A percentile compares a stretch with the other conserved stretches of the same genome.
These are phyloP conservation scores for Procapra przewalskii DNA, from an alignment of 2,113 vertebrate species.

Conservation along the genomic window DNA sequence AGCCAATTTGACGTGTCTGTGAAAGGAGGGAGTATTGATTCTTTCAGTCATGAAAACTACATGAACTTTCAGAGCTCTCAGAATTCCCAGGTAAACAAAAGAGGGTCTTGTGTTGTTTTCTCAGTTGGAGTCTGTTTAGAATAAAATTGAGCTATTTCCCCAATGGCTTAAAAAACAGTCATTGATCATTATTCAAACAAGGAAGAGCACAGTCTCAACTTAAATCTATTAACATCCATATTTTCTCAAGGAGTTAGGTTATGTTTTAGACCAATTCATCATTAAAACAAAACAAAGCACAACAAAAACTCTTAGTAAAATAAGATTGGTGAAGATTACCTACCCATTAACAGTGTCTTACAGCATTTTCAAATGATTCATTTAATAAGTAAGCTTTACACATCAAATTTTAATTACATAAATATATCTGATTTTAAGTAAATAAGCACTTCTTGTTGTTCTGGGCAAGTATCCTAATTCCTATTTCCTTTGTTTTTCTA, in stretches of 20 bases:
- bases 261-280: constrained; percentile 21
- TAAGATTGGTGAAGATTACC: constrained; percentile 12
- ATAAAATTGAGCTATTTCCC: constrained; percentile 67
- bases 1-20: constrained; percentile 16
- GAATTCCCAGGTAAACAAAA: constrained; percentile 54
- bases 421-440: constrained; percentile 48
- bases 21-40: constrained; percentile 33
- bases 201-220: constrained; percentile 54
- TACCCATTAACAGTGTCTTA: neutral
- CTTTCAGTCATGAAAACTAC: constrained; percentile 35
- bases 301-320: neutral
- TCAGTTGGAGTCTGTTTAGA: constrained; percentile 68
- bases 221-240: constrained; percentile 53
- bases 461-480: constrained; percentile 37
- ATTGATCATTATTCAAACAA: constrained; percentile 62
- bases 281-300: neutral
- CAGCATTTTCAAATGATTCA: constrained; percentile 25
- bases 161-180: constrained; percentile 53
- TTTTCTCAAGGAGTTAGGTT: constrained; percentile 51
- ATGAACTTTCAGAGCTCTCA: constrained; percentile 37
- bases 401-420: constrained; percentile 44
- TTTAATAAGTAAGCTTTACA: neutral
- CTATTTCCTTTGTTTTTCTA: constrained; percentile 38
- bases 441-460: constrained; percentile 35
- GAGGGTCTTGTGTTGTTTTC: constrained; percentile 63